Percentiles rank a stretch among this genome's conserved stretches.
These are phyloP conservation scores for Pristionchus pacificus DNA, from an alignment of 1,140 invertebrate species.

Conservation along the genomic window DNA sequence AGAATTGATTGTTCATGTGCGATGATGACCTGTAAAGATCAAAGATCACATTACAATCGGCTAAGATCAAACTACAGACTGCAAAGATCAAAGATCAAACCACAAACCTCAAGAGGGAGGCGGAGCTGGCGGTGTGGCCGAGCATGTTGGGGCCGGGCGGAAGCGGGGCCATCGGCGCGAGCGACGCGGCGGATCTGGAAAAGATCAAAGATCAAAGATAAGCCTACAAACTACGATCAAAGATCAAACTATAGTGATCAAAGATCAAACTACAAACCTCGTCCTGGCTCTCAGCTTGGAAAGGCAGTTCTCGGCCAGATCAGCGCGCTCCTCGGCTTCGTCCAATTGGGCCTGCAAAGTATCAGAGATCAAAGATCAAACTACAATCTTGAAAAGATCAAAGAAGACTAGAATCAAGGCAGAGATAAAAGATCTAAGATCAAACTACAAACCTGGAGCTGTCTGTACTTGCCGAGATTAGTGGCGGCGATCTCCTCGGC, in stretches of 20 bases:
- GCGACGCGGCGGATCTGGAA: not conserved
- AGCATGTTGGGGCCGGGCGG: not conserved
- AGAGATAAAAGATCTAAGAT: conserved; percentile 86
- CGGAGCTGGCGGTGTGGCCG: not conserved
- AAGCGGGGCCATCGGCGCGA: not conserved
- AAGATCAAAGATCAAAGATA: not conserved
- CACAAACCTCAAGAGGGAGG: not conserved
- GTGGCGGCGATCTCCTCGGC: conserved; percentile 92
- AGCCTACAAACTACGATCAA: not conserved
- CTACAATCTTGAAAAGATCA: conserved; percentile 61
- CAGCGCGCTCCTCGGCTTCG: conserved; percentile 90
- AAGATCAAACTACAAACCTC: not conserved
- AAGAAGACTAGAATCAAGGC: not conserved
- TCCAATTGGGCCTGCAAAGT: conserved; percentile 57
- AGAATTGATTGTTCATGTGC: too few species aligned
- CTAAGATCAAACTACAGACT: not conserved
- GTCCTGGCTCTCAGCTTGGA: conserved; percentile 91
- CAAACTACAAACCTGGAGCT: conserved; percentile 87
- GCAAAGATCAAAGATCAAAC: not conserved
- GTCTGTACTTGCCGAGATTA: conserved; percentile 98
- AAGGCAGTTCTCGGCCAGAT: conserved; percentile 91
- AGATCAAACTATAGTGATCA: too few species aligned
- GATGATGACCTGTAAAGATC: too few species aligned
- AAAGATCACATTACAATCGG: too few species aligned
- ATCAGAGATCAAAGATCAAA: conserved; percentile 94